Base-by-base conservation (phyloP, 1,140 invertebrate species). In the Metaphire vulgaris region DNA sequence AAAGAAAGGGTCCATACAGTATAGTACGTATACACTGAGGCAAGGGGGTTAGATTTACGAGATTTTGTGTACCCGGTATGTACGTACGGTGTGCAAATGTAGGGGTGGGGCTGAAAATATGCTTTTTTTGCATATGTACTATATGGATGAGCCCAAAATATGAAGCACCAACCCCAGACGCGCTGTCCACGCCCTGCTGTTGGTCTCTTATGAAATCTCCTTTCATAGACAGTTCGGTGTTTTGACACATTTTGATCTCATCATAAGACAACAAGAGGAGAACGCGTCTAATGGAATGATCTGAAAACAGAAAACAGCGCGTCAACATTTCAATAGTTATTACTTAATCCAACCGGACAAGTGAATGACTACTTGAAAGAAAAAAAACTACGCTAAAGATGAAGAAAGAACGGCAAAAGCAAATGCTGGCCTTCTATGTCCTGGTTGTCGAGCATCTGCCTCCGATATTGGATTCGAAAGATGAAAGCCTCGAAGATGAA, bases 401-500 rank as follows among this genome's bases (percentile, higher is more conserved):
- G 26, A 26, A 14, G 14, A 69, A 69, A 26, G n/a, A 28, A 69
- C n/a, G 26, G 2, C 14, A 28, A 69, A 6, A 28, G 26, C 68
- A 6, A 28, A 31, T 56, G 77, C 79, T 89, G 87, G 93, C 92
- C 92, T 81, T 94, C 92, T 84, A 91, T 89, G 87, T 94, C 93
- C 29, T 82, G 80, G 16, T 81, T 70, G 0, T 89, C n/a, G n/a
- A n/a, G 90, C 72, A 92, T 93, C 81, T 91, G 90, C 69, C 90
- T 87, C 83, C 93, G 92, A 82, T 94, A 95, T 81, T 94, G 92
- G 83, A 95, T 95, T 73, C 93, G 89, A 86, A 96, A 96, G 68
- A 94, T 86, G 86, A 96, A 95, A 26, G 93, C 92, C 86, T 95
- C 93, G 73, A 96, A 86, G 66, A 96, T 92, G 81, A 93, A 94